Evolutionary conservation across 2,797 vertebrate species (phyloP).

Genomic region (Macropus fuliginosus): DNA sequence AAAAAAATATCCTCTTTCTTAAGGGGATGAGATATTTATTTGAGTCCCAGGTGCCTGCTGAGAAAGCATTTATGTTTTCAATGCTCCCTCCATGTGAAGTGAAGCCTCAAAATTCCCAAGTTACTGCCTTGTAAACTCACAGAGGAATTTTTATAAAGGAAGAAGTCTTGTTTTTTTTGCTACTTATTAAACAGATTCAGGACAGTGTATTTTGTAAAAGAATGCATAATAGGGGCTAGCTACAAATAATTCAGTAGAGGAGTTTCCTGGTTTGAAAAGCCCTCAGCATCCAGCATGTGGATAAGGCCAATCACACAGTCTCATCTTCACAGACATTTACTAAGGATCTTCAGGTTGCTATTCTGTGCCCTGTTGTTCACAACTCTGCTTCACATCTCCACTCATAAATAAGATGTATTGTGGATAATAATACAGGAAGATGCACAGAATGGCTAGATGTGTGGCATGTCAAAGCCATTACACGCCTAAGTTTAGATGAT

Average conservation of each 20-base stretch:
- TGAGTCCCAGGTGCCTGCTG: constrained; percentile 25
- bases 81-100: constrained; percentile 48
- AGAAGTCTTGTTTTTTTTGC: constrained; percentile 40
- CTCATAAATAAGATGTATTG: not conserved
- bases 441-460: not conserved
- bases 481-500: not conserved
- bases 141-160: constrained; percentile 69
- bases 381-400: not conserved
- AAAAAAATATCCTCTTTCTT: constrained; percentile 13
- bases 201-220: not conserved
- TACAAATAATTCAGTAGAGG: not conserved
- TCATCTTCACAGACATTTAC: not conserved
- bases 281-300: not conserved
- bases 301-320: not conserved
- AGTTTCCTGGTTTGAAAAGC: not conserved
- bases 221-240: not conserved
- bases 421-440: not conserved
- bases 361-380: not conserved
- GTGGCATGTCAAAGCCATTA: not conserved
- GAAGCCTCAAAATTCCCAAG: constrained; percentile 46
- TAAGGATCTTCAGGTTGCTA: not conserved
- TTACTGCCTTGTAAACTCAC: constrained; percentile 36
- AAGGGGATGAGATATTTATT: constrained; percentile 35
- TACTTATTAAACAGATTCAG: not conserved
- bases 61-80: constrained; percentile 54